Conservation (phyloP, 1,140 invertebrate genomes). For the Centruroides sculpturatus region DNA sequence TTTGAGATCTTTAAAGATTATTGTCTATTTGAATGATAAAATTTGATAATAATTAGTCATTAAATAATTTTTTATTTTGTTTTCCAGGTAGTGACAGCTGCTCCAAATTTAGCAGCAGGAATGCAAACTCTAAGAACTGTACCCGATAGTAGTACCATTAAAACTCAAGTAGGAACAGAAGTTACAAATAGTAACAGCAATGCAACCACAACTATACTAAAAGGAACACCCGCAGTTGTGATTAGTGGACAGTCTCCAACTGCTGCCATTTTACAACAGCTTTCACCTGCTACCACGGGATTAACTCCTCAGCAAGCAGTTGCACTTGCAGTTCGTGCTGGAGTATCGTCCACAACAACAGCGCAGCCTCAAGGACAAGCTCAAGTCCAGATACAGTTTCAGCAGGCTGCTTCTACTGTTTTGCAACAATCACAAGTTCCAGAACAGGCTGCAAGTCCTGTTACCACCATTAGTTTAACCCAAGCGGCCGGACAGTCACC, state of each 20-base stretch:
- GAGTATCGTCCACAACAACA: background rate
- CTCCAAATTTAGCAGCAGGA: constrained; percentile 11
- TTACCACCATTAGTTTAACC: background rate
- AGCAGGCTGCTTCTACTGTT: background rate
- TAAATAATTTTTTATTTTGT: background rate
- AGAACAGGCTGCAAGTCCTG: constrained; percentile 1
- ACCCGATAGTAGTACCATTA: background rate
- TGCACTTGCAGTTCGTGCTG: constrained; percentile 9
- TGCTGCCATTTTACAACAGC: constrained; percentile 6
- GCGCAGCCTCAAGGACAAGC: constrained; percentile 3
- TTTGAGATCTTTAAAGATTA: too few species aligned
- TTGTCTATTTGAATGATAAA: too few species aligned
- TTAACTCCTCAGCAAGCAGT: constrained; percentile 7
- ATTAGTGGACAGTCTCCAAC: constrained; percentile 10
- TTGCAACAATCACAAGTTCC: constrained; percentile 1
- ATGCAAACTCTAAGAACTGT: background rate
- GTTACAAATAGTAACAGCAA: too few species aligned
- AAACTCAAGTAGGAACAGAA: too few species aligned
- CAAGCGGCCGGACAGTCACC: constrained; percentile 2
- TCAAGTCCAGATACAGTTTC: constrained; percentile 10
- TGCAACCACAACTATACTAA: constrained; percentile 6
- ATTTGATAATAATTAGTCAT: too few species aligned
- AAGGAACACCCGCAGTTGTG: constrained; percentile 5
- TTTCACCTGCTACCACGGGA: background rate
- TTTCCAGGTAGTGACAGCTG: constrained; percentile 23